A percentile compares a stretch with the other conserved stretches of the same genome.
Evolutionary conservation across 1,140 invertebrate species (phyloP).

Genomic region (Eulimnadia texana): DNA sequence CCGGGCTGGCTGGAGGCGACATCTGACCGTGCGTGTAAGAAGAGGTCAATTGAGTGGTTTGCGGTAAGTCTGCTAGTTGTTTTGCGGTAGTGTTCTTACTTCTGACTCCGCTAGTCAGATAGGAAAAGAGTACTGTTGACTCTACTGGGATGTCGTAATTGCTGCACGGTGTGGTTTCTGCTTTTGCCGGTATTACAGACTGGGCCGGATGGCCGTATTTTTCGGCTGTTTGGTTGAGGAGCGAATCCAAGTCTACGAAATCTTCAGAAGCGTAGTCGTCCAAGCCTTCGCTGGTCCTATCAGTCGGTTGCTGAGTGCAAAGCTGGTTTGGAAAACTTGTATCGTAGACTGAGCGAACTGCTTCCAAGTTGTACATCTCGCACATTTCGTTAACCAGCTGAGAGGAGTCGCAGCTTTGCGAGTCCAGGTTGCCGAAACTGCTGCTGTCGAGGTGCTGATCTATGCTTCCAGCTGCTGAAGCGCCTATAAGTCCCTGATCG

Average conservation of each 20-base stretch:
- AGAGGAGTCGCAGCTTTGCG: not conserved
- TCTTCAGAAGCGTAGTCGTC: slow-evolving; percentile 26
- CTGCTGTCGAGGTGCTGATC: not conserved
- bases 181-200: not conserved
- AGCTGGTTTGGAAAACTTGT: slow-evolving; percentile 3
- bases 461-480: not conserved
- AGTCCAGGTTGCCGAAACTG: not conserved
- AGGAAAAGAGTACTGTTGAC: slow-evolving; percentile 11
- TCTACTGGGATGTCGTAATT: not conserved
- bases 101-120: slow-evolving; percentile 10
- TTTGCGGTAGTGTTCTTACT: not conserved
- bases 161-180: not conserved
- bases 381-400: slow-evolving; percentile 13
- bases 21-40: slow-evolving; percentile 28
- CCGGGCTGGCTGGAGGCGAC: slow-evolving; percentile 37
- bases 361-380: slow-evolving; percentile 13
- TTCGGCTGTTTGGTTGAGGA: slow-evolving; percentile 32
- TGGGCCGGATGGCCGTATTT: slow-evolving; percentile 24
- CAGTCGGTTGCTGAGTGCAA: not conserved
- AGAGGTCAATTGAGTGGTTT: not conserved
- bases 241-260: slow-evolving; percentile 33
- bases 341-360: not conserved
- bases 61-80: not conserved
- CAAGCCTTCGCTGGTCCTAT: not conserved
- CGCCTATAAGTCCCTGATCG: slow-evolving; percentile 7